phyloP scores from a whole-genome alignment of 2,113 vertebrate species.

The Cyprinodon variegatus region DNA sequence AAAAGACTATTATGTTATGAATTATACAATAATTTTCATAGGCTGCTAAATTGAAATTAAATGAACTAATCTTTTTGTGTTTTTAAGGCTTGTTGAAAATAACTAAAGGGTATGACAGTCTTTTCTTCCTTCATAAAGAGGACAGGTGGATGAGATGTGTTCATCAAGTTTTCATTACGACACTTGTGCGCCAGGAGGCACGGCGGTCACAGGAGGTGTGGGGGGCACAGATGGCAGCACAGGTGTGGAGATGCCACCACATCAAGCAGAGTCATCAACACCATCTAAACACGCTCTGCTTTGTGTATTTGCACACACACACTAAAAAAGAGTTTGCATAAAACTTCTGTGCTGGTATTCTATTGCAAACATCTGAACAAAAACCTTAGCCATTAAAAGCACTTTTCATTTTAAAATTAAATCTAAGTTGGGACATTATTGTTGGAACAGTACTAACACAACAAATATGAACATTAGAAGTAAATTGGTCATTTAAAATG shows the following conservation, averaged over 20 bases:
- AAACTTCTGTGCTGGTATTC: neutral
- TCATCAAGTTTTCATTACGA: conserved; percentile 59
- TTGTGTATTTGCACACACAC: conserved; percentile 42
- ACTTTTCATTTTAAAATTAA: conserved; percentile 59
- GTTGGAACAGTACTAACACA: conserved; percentile 34
- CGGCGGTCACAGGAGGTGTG: conserved; percentile 58
- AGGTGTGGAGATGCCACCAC: conserved; percentile 78
- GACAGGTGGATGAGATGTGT: conserved; percentile 66
- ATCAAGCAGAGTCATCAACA: conserved; percentile 73
- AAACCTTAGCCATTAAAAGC: conserved; percentile 21
- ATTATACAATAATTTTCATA: neutral
- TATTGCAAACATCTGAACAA: conserved; percentile 12
- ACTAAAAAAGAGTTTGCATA: conserved; percentile 24
- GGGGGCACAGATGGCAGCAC: conserved; percentile 78
- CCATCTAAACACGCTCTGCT: conserved; percentile 67
- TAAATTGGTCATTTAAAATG: conserved; percentile 18
- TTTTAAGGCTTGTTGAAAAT: neutral
- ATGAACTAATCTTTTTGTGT: neutral
- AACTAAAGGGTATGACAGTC: conserved; percentile 9
- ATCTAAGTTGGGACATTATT: conserved; percentile 38
- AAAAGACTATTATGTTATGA: neutral
- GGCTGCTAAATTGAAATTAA: neutral
- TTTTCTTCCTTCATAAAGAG: conserved; percentile 49
- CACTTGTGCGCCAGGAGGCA: conserved; percentile 69
- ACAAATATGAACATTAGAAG: conserved; percentile 57